Percentiles rank a stretch among this genome's conserved stretches.
These are phyloP conservation scores for Tursiops truncatus DNA, from an alignment of 2,113 vertebrate genomes.

Conservation along the genomic window DNA sequence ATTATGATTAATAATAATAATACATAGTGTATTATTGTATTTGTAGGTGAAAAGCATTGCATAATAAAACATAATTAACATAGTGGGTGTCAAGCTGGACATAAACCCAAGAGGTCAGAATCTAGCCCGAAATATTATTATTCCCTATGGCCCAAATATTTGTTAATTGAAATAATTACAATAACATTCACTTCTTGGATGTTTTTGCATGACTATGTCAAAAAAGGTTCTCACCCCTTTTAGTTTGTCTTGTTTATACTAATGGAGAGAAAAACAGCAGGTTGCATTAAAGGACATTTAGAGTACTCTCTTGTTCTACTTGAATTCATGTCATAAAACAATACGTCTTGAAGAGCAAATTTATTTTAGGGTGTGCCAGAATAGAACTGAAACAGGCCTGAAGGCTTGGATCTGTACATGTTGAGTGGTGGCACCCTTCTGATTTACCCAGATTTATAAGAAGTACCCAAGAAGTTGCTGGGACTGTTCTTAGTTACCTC, in stretches of 20 bases:
- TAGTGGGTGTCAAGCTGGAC: constrained; percentile 4
- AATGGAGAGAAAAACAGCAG: constrained; percentile 39
- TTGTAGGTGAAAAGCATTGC: background rate
- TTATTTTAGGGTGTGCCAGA: background rate
- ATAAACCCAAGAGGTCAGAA: constrained; percentile 25
- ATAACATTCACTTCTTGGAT: background rate
- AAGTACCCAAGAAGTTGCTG: background rate
- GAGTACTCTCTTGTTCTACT: constrained; percentile 1
- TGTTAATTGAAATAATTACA: constrained; percentile 63
- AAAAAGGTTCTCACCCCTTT: constrained; percentile 58
- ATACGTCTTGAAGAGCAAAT: background rate
- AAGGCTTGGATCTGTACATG: background rate
- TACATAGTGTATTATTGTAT: background rate
- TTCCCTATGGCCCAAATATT: background rate
- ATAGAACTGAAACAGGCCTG: background rate
- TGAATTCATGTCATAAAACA: background rate
- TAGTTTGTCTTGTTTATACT: constrained; percentile 50
- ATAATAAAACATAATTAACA: constrained; percentile 33
- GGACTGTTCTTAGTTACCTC: background rate
- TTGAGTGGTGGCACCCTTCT: background rate
- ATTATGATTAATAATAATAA: background rate
- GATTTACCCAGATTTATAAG: background rate
- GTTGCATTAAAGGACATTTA: constrained; percentile 11
- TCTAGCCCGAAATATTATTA: constrained; percentile 15
- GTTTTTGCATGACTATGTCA: constrained; percentile 8